A percentile compares a stretch with the other conserved stretches of the same genome.
phyloP scores from a whole-genome alignment of 1,140 invertebrate species.

The Hypsibius dujardini region DNA sequence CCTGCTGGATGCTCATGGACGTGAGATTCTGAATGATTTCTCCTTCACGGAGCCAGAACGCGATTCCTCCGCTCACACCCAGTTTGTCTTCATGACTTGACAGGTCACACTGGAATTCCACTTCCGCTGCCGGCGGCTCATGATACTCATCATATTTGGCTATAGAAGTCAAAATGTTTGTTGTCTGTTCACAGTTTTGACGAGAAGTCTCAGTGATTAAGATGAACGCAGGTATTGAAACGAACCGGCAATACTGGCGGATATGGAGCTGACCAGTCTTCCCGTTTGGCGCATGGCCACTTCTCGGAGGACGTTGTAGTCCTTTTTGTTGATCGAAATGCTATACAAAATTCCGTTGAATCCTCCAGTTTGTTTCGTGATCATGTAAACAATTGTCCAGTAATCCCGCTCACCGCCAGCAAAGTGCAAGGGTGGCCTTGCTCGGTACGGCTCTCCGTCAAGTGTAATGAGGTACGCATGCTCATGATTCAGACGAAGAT shows the following conservation, averaged over 20 bases:
- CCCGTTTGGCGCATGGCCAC: not conserved
- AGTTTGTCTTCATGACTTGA: not conserved
- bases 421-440: not conserved
- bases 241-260: slow-evolving; percentile 1
- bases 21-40: slow-evolving; percentile 14
- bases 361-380: not conserved
- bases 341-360: slow-evolving; percentile 1
- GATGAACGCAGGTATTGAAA: not conserved
- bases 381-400: not conserved
- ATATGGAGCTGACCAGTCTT: not conserved
- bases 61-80: not conserved
- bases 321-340: slow-evolving; percentile 6
- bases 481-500: slow-evolving; percentile 6
- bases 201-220: not conserved
- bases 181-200: not conserved
- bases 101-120: slow-evolving; percentile 8
- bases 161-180: not conserved
- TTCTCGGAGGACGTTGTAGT: not conserved
- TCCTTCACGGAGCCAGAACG: slow-evolving; percentile 1
- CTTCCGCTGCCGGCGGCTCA: slow-evolving; percentile 2
- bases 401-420: not conserved
- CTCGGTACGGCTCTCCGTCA: not conserved
- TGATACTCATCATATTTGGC: slow-evolving; percentile 7
- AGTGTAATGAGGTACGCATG: not conserved
- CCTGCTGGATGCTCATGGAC: not conserved